These are phyloP conservation scores for Mechanitis messenoides DNA, from an alignment of 2,888 invertebrate genomes.

Conservation along the genomic window DNA sequence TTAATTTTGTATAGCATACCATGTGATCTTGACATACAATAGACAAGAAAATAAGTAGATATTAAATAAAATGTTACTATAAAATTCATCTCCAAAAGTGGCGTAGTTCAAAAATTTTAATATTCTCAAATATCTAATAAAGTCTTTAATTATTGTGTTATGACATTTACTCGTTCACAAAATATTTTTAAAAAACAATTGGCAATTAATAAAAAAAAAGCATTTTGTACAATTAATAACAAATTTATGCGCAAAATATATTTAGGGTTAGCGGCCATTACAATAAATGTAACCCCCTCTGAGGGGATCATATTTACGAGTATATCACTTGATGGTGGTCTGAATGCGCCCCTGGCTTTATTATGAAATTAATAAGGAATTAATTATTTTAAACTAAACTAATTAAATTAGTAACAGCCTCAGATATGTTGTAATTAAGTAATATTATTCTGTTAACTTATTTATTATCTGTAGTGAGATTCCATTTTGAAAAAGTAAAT, in stretches of 20 bases:
- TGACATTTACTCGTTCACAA: background rate
- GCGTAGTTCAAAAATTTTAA: too few relatives aligned
- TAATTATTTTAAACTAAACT: conserved; percentile 3
- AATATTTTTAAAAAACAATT: conserved; percentile 1
- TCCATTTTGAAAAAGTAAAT: too few relatives aligned
- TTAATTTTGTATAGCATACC: background rate
- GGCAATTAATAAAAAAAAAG: conserved; percentile 18
- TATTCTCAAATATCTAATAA: too few relatives aligned
- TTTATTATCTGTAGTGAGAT: too few relatives aligned
- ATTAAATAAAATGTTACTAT: too few relatives aligned
- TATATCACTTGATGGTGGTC: conserved; percentile 16
- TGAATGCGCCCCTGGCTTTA: conserved; percentile 8
- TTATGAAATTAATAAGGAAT: conserved; percentile 9
- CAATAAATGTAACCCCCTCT: conserved; percentile 18
- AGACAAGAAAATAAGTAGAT: too few relatives aligned
- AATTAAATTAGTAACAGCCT: background rate
- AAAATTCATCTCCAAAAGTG: too few relatives aligned
- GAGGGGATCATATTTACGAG: conserved; percentile 17
- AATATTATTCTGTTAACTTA: too few relatives aligned
- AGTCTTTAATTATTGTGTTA: too few relatives aligned
- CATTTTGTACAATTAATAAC: conserved; percentile 1
- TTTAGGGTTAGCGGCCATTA: conserved; percentile 16
- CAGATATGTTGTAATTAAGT: too few relatives aligned
- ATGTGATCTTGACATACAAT: too few relatives aligned
- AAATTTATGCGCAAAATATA: conserved; percentile 17